Percentiles rank a stretch among this genome's conserved stretches.
These are phyloP conservation scores for Balanococcus diminutus DNA, from an alignment of 2,888 invertebrate genomes.

Conservation along the genomic window DNA sequence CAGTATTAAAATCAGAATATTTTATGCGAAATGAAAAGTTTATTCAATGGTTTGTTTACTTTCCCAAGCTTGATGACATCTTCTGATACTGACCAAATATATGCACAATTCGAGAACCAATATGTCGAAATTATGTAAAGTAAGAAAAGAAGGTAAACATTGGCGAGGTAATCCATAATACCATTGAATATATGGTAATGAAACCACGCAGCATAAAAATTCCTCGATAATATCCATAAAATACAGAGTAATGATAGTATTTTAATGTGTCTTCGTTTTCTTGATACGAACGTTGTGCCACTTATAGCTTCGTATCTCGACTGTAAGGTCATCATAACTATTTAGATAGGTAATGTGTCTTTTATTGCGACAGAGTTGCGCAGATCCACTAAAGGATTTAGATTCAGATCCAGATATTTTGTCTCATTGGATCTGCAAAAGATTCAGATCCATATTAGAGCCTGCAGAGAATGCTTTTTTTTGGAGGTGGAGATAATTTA, in stretches of 20 bases:
- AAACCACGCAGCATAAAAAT: not conserved
- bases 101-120: not conserved
- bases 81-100: not conserved
- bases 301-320: not conserved
- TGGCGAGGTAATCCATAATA: not conserved
- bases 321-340: not conserved
- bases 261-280: not conserved
- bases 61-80: not conserved
- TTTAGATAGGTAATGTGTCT: not conserved
- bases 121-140: not conserved
- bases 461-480: too few relatives aligned
- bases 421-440: too few relatives aligned
- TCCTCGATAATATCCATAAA: not conserved
- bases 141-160: not conserved
- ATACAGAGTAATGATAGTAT: not conserved
- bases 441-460: too few relatives aligned
- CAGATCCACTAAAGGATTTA: too few relatives aligned
- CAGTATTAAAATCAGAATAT: not conserved
- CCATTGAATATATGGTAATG: not conserved
- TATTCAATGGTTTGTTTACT: not conserved
- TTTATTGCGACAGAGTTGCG: too few relatives aligned
- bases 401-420: too few relatives aligned
- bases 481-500: too few relatives aligned
- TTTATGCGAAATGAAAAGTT: not conserved
- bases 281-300: not conserved